Percentiles rank a stretch among this genome's conserved stretches.
Conservation (phyloP, 1,140 invertebrate genomes). For the Ceratina calcarata region DNA sequence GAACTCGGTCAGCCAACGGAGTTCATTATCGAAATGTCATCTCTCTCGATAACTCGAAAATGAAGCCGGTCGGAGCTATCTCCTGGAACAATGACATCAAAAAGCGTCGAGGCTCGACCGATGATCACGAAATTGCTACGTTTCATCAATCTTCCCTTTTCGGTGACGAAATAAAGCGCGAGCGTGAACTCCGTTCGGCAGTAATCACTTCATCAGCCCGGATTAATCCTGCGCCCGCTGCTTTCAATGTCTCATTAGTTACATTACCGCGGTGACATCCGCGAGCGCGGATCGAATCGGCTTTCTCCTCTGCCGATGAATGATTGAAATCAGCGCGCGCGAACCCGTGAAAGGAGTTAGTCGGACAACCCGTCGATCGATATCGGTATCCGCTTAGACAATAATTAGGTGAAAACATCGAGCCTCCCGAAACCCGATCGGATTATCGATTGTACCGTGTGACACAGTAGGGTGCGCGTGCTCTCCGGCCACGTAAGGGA, state of each 20-base stretch:
- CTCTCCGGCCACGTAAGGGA: slow-evolving; percentile 30
- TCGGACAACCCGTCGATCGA: slow-evolving; percentile 11
- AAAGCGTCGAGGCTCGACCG: background rate
- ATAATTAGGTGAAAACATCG: slow-evolving; percentile 49
- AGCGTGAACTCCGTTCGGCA: slow-evolving; percentile 10
- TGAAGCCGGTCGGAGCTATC: background rate
- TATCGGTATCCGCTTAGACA: slow-evolving; percentile 22
- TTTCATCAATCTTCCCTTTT: slow-evolving; percentile 24
- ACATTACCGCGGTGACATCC: slow-evolving; percentile 39
- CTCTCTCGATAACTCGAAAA: background rate
- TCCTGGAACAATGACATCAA: background rate
- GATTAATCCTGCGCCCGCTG: slow-evolving; percentile 38
- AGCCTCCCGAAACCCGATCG: background rate
- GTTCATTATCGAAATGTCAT: background rate
- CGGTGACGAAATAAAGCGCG: background rate
- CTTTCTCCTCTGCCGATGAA: slow-evolving; percentile 34
- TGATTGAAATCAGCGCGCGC: slow-evolving; percentile 40
- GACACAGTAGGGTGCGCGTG: background rate
- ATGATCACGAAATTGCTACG: slow-evolving; percentile 10
- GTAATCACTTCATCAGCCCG: slow-evolving; percentile 37
- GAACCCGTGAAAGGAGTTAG: slow-evolving; percentile 23
- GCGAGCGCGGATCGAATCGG: background rate
- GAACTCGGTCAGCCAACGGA: background rate
- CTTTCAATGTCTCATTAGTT: slow-evolving; percentile 46
- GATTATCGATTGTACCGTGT: slow-evolving; percentile 37